These are phyloP conservation scores for Erebia epiphron DNA, from an alignment of 2,888 invertebrate genomes.

Conservation along the genomic window DNA sequence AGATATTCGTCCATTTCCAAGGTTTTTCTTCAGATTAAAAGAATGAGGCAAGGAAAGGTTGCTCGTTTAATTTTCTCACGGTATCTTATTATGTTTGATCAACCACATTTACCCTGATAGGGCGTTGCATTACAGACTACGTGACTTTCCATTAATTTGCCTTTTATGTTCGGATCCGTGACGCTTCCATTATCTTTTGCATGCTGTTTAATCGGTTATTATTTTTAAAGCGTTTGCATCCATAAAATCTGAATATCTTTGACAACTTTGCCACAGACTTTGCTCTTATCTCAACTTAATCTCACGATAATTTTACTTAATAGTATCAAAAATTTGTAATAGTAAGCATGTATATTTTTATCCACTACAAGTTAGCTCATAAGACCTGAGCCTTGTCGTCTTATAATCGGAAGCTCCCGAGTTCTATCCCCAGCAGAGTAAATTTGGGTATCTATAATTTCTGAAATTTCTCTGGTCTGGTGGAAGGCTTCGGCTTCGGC, in stretches of 20 bases:
- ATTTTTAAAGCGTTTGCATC: neutral
- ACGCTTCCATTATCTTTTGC: neutral
- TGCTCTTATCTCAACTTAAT: too few species aligned
- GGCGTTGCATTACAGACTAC: constrained; percentile 5
- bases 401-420: too few species aligned
- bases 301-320: too few species aligned
- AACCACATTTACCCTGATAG: constrained; percentile 1
- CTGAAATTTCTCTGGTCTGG: too few species aligned
- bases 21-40: neutral
- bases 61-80: constrained; percentile 7
- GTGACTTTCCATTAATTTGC: constrained; percentile 19
- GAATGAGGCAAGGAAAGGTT: neutral
- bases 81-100: constrained; percentile 17
- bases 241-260: neutral
- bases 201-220: neutral
- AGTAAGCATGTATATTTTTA: too few species aligned
- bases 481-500: too few species aligned
- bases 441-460: too few species aligned
- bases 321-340: too few species aligned
- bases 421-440: too few species aligned
- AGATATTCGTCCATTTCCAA: neutral
- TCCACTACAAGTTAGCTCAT: too few species aligned
- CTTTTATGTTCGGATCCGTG: constrained; percentile 11
- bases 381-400: too few species aligned
- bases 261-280: too few species aligned